Evolutionary conservation across 2,797 vertebrate genomes (phyloP), one percentile per base, ranked within the genome.

Genomic region (Schizothorax lantsangensis): DNA sequence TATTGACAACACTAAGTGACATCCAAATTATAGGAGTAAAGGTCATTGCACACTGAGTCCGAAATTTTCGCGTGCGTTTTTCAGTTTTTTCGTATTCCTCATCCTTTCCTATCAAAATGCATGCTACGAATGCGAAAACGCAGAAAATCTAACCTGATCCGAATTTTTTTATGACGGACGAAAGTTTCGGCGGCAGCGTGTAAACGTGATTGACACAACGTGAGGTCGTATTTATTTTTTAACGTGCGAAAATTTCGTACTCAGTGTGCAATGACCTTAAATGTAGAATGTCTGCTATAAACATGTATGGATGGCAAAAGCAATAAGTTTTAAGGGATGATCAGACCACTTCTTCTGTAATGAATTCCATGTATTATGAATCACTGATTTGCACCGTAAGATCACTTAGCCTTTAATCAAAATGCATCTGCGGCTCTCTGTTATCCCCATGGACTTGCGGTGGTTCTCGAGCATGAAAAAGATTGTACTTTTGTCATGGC

Each of bases 321-420:
- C 57, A 81, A 66, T 64, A 74, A 4, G 10, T 79, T 80, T 62
- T 71, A 73, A 69, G 57, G 47, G 9, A 81, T 68, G 64, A 82
- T 84, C 49, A 87, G 52, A 59, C 64, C 43, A n/a, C 52, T 87
- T 85, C 10, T 74, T 81, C 49, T 47, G 49, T 74, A 57, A 78
- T 74, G 43, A 86, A 62, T 75, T 49, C 59, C 26, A 83, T 84
- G 68, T 83, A 83, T 89, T 88, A 88, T 86, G 72, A 80, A 88
- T 89, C 62, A 87, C 77, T 87, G 84, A 54, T 38, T 75, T 84
- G 64, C 54, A 12, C 64, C 2, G 17, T 71, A 79, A 81, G 90
- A 89, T 86, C 64, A 75, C 62, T 84, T 79, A 79, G 84, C 69
- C 59, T 86, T 87, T 86, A 82, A 88, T 90, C 79, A 81, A 89